These are phyloP conservation scores for Diceros bicornis DNA, from an alignment of 2,797 vertebrate species.

Conservation along the genomic window DNA sequence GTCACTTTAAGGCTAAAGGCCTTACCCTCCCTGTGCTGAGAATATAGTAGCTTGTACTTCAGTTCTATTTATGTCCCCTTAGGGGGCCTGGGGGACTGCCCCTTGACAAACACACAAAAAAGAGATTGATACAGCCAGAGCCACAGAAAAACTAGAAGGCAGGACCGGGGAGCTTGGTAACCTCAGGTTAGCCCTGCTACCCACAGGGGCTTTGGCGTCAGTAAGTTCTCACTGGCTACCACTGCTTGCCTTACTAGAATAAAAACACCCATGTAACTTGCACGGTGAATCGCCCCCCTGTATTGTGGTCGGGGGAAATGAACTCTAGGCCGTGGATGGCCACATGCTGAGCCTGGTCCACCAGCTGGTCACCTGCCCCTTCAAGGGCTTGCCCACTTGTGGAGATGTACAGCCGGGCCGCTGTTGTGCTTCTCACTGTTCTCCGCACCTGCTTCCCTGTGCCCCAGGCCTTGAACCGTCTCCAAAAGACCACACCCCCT, in stretches of 20 bases:
- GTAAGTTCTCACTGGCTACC: neutral
- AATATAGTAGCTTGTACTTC: constrained; percentile 67
- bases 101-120: constrained; percentile 67
- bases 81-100: constrained; percentile 30
- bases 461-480: neutral
- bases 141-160: neutral
- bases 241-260: neutral
- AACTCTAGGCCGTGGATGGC: neutral
- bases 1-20: constrained; percentile 72
- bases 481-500: neutral
- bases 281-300: neutral
- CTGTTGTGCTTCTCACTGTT: neutral
- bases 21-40: constrained; percentile 55
- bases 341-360: neutral
- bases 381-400: neutral
- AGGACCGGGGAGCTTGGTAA: neutral
- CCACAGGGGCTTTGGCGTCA: neutral
- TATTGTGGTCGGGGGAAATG: neutral
- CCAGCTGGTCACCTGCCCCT: neutral
- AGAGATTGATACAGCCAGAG: constrained; percentile 64
- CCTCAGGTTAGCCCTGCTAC: neutral
- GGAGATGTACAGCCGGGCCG: neutral
- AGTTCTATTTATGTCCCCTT: constrained; percentile 71
- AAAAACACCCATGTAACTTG: neutral
- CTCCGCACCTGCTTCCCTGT: neutral